A percentile compares a stretch with the other conserved stretches of the same genome.
These are phyloP conservation scores for Etia nguti DNA, from an alignment of 2,113 vertebrate species.

Conservation along the genomic window DNA sequence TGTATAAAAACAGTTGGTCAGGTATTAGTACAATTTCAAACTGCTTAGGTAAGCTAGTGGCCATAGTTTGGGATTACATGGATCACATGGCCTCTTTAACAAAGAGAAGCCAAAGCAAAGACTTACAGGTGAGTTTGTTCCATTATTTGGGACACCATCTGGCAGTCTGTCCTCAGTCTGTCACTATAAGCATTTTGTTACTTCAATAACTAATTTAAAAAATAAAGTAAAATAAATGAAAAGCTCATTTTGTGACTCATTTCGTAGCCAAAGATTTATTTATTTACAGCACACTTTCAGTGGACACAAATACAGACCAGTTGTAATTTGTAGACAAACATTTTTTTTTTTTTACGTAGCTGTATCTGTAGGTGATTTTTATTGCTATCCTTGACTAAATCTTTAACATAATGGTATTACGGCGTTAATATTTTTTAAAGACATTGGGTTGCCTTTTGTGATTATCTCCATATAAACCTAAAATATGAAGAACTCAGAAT, in stretches of 20 bases:
- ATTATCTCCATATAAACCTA: background rate
- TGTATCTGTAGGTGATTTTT: background rate
- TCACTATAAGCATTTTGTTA: background rate
- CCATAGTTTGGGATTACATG: background rate
- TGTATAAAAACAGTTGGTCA: background rate
- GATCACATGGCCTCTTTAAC: background rate
- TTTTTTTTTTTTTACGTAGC: background rate
- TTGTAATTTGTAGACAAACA: background rate
- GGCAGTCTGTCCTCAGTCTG: background rate
- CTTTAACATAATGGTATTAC: background rate
- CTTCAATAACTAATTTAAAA: background rate
- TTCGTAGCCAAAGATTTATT: background rate
- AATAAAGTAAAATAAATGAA: background rate
- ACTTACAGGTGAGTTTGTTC: background rate
- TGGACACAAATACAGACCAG: background rate
- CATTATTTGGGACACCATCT: background rate
- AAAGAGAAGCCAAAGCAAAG: background rate
- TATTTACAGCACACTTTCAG: background rate
- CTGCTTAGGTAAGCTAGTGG: background rate
- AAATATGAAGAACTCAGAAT: background rate
- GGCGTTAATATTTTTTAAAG: background rate
- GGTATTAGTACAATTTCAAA: background rate
- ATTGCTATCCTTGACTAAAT: background rate
- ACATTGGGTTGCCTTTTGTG: background rate
- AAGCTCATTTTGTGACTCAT: background rate